Percentiles rank a stretch among this genome's conserved stretches.
Evolutionary conservation across 2,113 vertebrate species (phyloP).

Genomic region (Glareola pratincola): DNA sequence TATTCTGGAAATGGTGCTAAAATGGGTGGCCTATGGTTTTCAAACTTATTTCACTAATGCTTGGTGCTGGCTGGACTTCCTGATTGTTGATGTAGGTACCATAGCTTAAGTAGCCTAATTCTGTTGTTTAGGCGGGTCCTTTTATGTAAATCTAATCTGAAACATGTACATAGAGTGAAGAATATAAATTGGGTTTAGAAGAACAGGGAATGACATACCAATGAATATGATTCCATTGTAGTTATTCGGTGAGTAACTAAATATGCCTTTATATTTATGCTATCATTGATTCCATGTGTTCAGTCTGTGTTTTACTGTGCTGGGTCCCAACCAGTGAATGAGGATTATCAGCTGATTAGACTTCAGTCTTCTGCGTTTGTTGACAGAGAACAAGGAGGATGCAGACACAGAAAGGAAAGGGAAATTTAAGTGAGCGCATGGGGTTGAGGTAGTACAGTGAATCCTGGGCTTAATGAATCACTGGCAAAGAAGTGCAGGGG

Average conservation of each 20-base stretch:
- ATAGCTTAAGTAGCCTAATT: not conserved
- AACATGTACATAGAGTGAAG: not conserved
- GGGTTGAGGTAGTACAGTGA: not conserved
- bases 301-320: not conserved
- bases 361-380: not conserved
- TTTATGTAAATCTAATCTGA: not conserved
- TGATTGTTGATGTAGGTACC: slow-evolving; percentile 94
- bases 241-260: not conserved
- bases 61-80: slow-evolving; percentile 99
- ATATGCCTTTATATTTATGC: not conserved
- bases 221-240: not conserved
- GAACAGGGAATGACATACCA: not conserved
- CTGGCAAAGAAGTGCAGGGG: not conserved
- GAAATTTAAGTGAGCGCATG: not conserved
- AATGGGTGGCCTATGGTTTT: slow-evolving; percentile 98
- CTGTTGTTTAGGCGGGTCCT: not conserved
- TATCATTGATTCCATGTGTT: not conserved
- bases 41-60: slow-evolving; percentile 96
- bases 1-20: slow-evolving; percentile 96
- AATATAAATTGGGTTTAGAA: not conserved
- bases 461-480: not conserved
- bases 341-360: not conserved
- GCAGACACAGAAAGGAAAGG: not conserved
- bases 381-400: not conserved
- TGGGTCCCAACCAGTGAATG: not conserved